Evolutionary conservation across 2,797 vertebrate genomes (phyloP), one percentile per base, ranked within the genome.

Genomic region (Acrossocheilus fasciatus): DNA sequence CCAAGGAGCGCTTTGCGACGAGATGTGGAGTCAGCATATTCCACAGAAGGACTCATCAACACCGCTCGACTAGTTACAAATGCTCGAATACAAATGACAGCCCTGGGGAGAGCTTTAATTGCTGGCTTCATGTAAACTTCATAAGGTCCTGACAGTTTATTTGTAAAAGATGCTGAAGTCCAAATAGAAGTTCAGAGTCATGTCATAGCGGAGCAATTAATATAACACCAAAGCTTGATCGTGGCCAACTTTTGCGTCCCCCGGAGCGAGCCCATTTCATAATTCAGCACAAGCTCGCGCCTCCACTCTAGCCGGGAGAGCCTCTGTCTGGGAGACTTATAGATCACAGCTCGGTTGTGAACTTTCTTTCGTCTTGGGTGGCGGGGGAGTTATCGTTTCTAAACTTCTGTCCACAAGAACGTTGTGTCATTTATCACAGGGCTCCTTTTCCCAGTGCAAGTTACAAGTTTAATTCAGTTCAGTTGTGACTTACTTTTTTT

Each of bases 321-420:
- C 70, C 59, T 86, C 86, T 91, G 90, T 93, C 93, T 90, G 64
- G 69, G 87, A 93, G 91, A 92, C 89, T 72, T 93, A 94, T 92
- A 91, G 92, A 93, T 92, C 82, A 84, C 80, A 91, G 94, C 91
- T 94, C 92, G 92, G 89, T 88, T 93, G 91, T 92, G 91, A 94
- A 93, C 93, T 90, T 90, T 92, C 90, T 90, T 88, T 90, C 91
- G 86, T 84, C 85, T 89, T 83, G 80, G 92, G 90, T 92, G 90
- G 90, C 87, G 81, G 89, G 90, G 88, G 89, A 93, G 87, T 91
- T 94, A 93, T 95, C 81, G 91, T 94, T 95, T 89, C 85, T 85
- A 80, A 92, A 91, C 76, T 90, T 92, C 88, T 88, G 90, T 93
- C 88, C 88, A 87, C 72, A 87, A 79, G 90, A 92, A 83, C 83